These are phyloP conservation scores for Hypomecis atomaria DNA, from an alignment of 2,888 invertebrate species.

Conservation along the genomic window DNA sequence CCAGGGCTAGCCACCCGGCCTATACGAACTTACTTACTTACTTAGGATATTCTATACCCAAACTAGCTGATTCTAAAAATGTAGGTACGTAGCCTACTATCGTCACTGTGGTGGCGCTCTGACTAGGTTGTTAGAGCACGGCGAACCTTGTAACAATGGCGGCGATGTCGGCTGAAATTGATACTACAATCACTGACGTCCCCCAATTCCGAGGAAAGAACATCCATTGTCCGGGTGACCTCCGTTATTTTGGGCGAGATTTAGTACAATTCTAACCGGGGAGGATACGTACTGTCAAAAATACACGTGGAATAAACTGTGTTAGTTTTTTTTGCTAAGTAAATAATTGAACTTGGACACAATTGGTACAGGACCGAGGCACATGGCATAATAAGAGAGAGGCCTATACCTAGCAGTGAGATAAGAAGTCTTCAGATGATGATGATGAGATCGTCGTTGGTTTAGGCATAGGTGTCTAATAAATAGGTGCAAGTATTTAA, in stretches of 20 bases:
- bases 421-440: too few species aligned
- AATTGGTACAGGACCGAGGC: too few species aligned
- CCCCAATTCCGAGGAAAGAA: slow-evolving; percentile 17
- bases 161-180: slow-evolving; percentile 27
- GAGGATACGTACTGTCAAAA: slow-evolving; percentile 12
- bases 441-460: too few species aligned
- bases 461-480: too few species aligned
- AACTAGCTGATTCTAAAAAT: not conserved
- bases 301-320: slow-evolving; percentile 6
- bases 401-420: too few species aligned
- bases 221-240: slow-evolving; percentile 23
- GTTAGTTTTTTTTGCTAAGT: not conserved
- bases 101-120: slow-evolving; percentile 8
- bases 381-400: too few species aligned
- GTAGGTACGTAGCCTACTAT: not conserved
- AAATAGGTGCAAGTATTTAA: too few species aligned
- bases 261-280: slow-evolving; percentile 8
- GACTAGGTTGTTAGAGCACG: slow-evolving; percentile 29
- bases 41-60: too few species aligned
- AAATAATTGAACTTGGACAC: too few species aligned
- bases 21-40: too few species aligned
- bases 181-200: slow-evolving; percentile 29
- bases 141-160: slow-evolving; percentile 25
- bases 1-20: too few species aligned
- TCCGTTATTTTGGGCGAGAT: slow-evolving; percentile 18